Conservation (phyloP, 1,140 invertebrate species). For the Cotesia glomerata region DNA sequence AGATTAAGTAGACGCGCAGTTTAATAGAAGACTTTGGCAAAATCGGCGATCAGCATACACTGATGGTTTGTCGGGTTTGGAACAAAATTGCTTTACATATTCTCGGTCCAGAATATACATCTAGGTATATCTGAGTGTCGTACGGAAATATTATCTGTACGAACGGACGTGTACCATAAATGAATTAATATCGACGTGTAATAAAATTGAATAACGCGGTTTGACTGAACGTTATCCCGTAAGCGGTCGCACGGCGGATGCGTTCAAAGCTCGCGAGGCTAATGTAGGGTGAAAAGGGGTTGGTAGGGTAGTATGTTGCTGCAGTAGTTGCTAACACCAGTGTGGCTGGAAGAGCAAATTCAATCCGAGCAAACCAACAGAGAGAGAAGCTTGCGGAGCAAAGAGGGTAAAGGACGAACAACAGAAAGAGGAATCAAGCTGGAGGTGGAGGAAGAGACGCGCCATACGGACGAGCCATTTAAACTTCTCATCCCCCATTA, state of each 20-base stretch:
- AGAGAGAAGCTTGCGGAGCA: conserved; percentile 5
- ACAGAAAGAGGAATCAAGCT: conserved; percentile 27
- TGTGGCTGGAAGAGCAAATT: conserved; percentile 16
- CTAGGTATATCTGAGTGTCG: conserved; percentile 19
- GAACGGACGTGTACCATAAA: conserved; percentile 28
- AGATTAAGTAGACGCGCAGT: not conserved
- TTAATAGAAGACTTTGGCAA: no score
- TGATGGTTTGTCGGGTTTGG: not conserved
- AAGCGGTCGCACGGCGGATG: conserved; percentile 20
- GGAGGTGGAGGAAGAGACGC: conserved; percentile 47
- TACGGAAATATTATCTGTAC: conserved; percentile 28
- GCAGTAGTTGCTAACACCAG: conserved; percentile 6
- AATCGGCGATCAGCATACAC: no score
- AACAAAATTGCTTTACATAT: not conserved
- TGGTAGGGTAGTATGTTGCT: conserved; percentile 9
- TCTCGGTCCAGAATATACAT: not conserved
- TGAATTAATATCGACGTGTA: conserved; percentile 34
- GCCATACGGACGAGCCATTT: conserved; percentile 65
- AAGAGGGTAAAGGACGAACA: conserved; percentile 4
- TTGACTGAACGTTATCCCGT: conserved; percentile 25
- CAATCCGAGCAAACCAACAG: conserved; percentile 14
- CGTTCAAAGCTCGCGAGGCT: conserved; percentile 35
- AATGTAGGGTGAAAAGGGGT: conserved; percentile 38
- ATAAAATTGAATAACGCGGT: conserved; percentile 35
- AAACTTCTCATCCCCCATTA: conserved; percentile 62